phyloP scores from a whole-genome alignment of 2,113 vertebrate species.

The Plestiodon gilberti region DNA sequence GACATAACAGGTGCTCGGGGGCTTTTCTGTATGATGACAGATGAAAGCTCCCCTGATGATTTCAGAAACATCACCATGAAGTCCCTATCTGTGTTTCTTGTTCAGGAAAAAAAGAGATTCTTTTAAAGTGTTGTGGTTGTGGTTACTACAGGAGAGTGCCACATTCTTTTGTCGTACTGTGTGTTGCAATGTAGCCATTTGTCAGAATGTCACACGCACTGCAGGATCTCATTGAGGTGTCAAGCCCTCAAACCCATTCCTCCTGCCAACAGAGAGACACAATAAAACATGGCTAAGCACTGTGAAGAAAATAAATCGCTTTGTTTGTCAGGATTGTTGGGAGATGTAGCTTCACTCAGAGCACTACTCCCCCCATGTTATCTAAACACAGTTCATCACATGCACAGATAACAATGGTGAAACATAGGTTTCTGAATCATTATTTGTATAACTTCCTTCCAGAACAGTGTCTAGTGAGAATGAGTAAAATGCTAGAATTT shows the following conservation, averaged over 20 bases:
- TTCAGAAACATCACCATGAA: conserved; percentile 38
- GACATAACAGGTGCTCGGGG: background rate
- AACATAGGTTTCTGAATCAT: conserved; percentile 49
- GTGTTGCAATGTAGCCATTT: conserved; percentile 49
- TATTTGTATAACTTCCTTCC: conserved; percentile 58
- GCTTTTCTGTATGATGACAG: background rate
- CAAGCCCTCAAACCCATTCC: conserved; percentile 59
- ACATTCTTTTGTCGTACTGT: conserved; percentile 51
- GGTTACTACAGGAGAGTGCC: conserved; percentile 26
- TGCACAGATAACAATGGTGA: conserved; percentile 53
- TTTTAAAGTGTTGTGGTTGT: conserved; percentile 23
- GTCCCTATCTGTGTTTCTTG: background rate
- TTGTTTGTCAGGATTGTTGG: conserved; percentile 61
- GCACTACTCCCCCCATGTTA: conserved; percentile 52
- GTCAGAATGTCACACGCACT: conserved; percentile 47
- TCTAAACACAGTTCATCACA: conserved; percentile 61
- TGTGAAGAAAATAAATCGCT: conserved; percentile 68
- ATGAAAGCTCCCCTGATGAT: background rate
- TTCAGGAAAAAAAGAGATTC: conserved; percentile 36
- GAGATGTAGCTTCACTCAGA: conserved; percentile 59
- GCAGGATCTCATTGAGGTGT: conserved; percentile 60
- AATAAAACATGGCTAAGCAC: conserved; percentile 62
- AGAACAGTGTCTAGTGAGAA: conserved; percentile 54
- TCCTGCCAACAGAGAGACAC: conserved; percentile 58
- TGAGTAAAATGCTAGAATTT: background rate